Evolutionary conservation across 2,888 invertebrate species (phyloP).

Genomic region (Cryptophagus acutangulus): DNA sequence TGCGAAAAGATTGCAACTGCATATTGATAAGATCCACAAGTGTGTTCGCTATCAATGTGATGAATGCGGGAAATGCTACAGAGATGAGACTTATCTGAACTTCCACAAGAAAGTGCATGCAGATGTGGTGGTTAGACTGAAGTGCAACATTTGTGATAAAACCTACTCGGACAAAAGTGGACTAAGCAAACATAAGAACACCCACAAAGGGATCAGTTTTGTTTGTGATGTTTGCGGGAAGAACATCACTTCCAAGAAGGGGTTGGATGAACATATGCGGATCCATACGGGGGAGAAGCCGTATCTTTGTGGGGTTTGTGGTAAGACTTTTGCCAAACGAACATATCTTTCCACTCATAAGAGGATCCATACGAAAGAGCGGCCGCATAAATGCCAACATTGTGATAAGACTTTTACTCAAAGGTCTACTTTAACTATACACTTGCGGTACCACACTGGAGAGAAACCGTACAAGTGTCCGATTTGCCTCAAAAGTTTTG

Average conservation of each 20-base stretch:
- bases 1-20: background rate
- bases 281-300: too few relatives aligned
- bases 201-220: conserved; percentile 19
- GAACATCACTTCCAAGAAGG: conserved; percentile 40
- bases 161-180: conserved; percentile 7
- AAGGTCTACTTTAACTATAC: conserved; percentile 17
- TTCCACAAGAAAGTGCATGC: too few relatives aligned
- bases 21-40: background rate
- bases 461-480: conserved; percentile 28
- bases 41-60: background rate
- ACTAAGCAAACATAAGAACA: conserved; percentile 15
- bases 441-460: conserved; percentile 34
- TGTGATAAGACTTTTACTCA: conserved; percentile 22
- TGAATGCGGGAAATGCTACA: background rate
- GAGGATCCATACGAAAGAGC: conserved; percentile 20
- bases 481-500: conserved; percentile 49
- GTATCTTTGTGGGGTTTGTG: too few relatives aligned
- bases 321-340: conserved; percentile 50
- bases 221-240: conserved; percentile 42
- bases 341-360: conserved; percentile 9
- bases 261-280: too few relatives aligned
- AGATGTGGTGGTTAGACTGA: too few relatives aligned
- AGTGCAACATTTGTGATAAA: conserved; percentile 26
- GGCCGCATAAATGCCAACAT: conserved; percentile 18
- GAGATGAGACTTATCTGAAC: too few relatives aligned